A percentile compares a stretch with the other conserved stretches of the same genome.
These are phyloP conservation scores for Cygnus atratus DNA, from an alignment of 2,113 vertebrate genomes.

Conservation along the genomic window DNA sequence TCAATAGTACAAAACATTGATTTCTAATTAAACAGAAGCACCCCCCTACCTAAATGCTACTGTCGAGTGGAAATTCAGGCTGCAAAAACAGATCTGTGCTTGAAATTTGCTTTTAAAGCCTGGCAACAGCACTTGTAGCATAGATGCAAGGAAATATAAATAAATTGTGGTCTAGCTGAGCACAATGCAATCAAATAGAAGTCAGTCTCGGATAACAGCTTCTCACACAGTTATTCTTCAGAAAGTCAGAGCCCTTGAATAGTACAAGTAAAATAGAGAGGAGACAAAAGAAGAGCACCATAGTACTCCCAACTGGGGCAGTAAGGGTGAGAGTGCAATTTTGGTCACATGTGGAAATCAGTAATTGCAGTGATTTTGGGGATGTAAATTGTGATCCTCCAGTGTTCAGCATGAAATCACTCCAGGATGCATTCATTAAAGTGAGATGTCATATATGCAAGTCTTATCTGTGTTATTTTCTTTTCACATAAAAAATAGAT, in stretches of 20 bases:
- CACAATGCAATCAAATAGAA: background rate
- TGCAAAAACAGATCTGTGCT: background rate
- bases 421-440: background rate
- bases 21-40: slow-evolving; percentile 51
- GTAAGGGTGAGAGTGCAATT: background rate
- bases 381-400: background rate
- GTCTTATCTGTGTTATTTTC: background rate
- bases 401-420: background rate
- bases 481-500: background rate
- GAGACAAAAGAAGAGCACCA: background rate
- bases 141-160: background rate
- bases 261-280: background rate
- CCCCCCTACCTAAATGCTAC: background rate
- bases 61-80: background rate
- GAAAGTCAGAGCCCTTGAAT: background rate
- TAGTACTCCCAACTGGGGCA: background rate
- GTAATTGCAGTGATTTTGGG: background rate
- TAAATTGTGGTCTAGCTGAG: background rate
- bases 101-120: slow-evolving; percentile 5
- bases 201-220: background rate
- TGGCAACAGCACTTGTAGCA: background rate
- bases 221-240: background rate
- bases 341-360: background rate
- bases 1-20: slow-evolving; percentile 59
- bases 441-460: background rate